Evolutionary conservation across 2,797 vertebrate genomes (phyloP).

Genomic region (Rhinichthys osculus): DNA sequence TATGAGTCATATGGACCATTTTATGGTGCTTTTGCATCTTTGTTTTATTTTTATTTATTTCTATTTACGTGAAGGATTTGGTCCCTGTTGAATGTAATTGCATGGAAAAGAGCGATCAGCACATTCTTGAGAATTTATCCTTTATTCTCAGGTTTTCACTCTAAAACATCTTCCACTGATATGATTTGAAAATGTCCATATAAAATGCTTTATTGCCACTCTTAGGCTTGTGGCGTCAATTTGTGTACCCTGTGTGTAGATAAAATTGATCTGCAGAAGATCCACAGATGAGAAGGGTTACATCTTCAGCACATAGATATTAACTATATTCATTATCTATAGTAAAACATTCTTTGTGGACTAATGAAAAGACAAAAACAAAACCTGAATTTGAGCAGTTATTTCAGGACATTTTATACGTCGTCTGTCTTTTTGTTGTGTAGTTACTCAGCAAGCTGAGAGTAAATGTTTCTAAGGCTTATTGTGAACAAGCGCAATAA

Average conservation of each 20-base stretch:
- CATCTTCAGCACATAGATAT: not conserved
- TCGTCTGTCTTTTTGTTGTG: not conserved
- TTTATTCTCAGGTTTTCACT: not conserved
- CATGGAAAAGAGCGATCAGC: not conserved
- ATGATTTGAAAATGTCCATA: not conserved
- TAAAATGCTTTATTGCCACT: not conserved
- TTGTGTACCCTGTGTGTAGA: not conserved
- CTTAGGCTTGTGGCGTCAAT: not conserved
- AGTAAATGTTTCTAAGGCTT: not conserved
- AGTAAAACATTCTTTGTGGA: not conserved
- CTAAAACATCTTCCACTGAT: not conserved
- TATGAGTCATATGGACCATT: no score
- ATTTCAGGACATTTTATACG: not conserved
- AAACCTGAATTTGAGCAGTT: not conserved
- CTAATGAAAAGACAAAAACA: not conserved
- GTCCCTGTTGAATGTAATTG: not conserved
- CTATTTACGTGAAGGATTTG: not conserved
- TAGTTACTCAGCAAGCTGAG: not conserved
- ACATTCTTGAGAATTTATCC: not conserved
- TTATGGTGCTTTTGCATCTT: no score
- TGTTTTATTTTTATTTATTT: no score
- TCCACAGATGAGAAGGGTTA: not conserved
- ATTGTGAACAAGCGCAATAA: not conserved
- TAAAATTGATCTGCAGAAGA: not conserved
- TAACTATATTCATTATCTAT: not conserved